Evolutionary conservation across 2,888 invertebrate genomes (phyloP).

Genomic region (Hypomecis atomaria): DNA sequence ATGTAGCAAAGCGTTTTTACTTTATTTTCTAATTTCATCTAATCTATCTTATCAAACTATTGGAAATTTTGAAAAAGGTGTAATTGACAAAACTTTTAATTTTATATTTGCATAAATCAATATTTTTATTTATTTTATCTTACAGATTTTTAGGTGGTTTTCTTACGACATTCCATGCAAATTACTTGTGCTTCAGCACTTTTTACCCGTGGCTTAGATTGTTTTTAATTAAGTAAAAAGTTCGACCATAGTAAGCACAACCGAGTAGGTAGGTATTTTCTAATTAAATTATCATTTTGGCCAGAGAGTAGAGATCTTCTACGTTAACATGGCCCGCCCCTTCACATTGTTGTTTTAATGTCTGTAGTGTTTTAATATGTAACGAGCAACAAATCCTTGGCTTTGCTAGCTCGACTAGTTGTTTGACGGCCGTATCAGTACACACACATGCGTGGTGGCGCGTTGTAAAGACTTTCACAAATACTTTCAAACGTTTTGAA

Average conservation of each 20-base stretch:
- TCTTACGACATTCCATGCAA: slow-evolving; percentile 71
- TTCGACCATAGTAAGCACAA: slow-evolving; percentile 47
- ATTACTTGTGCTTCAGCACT: slow-evolving; percentile 62
- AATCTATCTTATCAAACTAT: slow-evolving; percentile 72
- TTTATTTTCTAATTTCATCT: slow-evolving; percentile 68
- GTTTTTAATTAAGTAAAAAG: slow-evolving; percentile 49
- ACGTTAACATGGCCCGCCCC: no score
- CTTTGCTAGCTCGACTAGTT: no score
- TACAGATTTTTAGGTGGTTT: slow-evolving; percentile 59
- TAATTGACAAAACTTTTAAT: slow-evolving; percentile 58
- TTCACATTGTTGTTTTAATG: no score
- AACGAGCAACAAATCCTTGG: no score
- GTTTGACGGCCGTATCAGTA: no score
- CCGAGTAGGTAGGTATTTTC: slow-evolving; percentile 15
- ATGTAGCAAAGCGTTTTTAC: slow-evolving; percentile 77
- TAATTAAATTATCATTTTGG: background rate
- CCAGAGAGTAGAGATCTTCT: no score
- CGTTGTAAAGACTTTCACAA: no score
- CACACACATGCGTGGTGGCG: no score
- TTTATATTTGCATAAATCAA: slow-evolving; percentile 52
- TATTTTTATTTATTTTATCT: slow-evolving; percentile 52
- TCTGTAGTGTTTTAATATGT: no score
- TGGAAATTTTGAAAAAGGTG: slow-evolving; percentile 63
- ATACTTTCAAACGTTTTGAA: no score
- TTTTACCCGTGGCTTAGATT: slow-evolving; percentile 54